Evolutionary conservation across 35 echinoderm and acorn worm species (phyloP).

Genomic region (Apostichopus parvimensis): DNA sequence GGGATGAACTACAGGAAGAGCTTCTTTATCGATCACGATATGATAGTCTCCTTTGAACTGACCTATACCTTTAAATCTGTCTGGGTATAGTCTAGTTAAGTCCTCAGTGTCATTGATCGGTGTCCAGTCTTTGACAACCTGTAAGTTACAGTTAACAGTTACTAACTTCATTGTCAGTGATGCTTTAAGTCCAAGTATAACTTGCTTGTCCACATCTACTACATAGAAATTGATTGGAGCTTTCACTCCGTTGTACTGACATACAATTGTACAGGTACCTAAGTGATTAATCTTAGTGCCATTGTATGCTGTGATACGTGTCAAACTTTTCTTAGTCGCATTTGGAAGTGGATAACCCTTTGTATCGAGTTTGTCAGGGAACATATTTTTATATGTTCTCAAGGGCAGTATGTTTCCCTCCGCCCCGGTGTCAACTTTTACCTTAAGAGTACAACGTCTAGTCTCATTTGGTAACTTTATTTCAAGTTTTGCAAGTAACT

Average conservation of each 20-base stretch:
- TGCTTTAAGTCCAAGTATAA: too few relatives aligned
- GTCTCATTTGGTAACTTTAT: too few relatives aligned
- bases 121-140: too few relatives aligned
- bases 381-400: too few relatives aligned
- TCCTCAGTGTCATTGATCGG: constrained; percentile 1
- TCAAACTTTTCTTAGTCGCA: neutral
- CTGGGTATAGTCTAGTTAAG: neutral
- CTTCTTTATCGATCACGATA: constrained; percentile 16
- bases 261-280: constrained; percentile 21
- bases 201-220: constrained; percentile 52
- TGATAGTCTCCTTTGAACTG: too few relatives aligned
- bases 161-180: too few relatives aligned
- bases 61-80: too few relatives aligned
- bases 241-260: constrained; percentile 7
- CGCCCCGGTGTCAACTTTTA: too few relatives aligned
- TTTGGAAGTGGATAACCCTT: neutral
- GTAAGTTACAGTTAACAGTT: too few relatives aligned
- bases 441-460: too few relatives aligned
- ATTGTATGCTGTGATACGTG: constrained; percentile 17
- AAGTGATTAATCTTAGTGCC: neutral
- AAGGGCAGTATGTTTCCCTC: too few relatives aligned
- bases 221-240: constrained; percentile 51
- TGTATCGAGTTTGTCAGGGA: neutral
- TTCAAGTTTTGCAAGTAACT: too few relatives aligned
- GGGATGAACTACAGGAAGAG: constrained; percentile 6